A percentile compares a stretch with the other conserved stretches of the same genome.
Evolutionary conservation across 2,113 vertebrate genomes (phyloP).

Genomic region (Sylvietta virens): DNA sequence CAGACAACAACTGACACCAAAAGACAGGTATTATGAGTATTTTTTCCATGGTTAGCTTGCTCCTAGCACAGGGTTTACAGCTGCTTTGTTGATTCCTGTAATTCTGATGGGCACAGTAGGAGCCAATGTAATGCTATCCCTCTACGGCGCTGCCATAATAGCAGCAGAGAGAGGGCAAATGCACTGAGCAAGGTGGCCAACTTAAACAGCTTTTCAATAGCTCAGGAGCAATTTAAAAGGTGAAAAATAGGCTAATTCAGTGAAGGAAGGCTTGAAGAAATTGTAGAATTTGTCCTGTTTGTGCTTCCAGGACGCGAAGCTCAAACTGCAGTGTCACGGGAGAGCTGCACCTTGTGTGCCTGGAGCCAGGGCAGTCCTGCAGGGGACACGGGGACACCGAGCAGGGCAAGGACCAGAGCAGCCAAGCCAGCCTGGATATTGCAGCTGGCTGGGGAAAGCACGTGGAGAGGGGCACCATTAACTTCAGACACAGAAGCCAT

Average conservation of each 20-base stretch:
- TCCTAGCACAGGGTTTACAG: neutral
- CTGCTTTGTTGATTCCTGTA: neutral
- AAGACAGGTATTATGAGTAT: slow-evolving; percentile 1
- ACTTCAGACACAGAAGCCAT: neutral
- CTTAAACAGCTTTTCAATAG: neutral
- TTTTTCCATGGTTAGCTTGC: neutral
- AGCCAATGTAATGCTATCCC: neutral
- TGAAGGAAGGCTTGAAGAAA: neutral
- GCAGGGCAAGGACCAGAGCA: neutral
- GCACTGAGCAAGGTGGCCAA: neutral
- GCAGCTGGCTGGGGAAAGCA: neutral
- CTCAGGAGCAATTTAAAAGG: neutral
- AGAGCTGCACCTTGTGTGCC: neutral
- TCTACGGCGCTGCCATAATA: neutral
- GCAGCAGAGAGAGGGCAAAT: neutral
- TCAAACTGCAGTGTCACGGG: neutral
- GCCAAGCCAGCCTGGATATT: fast-evolving
- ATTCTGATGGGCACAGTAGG: neutral
- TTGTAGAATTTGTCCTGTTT: neutral
- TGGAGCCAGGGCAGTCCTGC: neutral
- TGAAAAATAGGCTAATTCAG: neutral
- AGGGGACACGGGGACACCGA: neutral
- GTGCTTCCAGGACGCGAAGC: neutral
- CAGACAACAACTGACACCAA: slow-evolving; percentile 20
- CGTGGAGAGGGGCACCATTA: neutral